Evolutionary conservation across 2,797 vertebrate genomes (phyloP).

Genomic region (Sebastes wilsoni): DNA sequence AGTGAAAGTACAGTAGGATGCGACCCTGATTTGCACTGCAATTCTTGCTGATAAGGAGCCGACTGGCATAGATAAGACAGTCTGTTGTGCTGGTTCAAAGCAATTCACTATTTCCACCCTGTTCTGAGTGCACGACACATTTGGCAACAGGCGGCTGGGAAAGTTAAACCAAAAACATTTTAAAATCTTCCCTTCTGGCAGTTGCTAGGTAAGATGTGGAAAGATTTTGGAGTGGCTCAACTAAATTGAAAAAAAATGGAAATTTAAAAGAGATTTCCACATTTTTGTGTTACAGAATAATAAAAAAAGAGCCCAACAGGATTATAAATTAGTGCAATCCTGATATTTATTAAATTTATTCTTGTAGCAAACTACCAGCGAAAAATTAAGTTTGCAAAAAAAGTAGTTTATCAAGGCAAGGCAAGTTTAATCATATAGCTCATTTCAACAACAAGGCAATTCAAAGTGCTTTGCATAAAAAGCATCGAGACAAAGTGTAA

Average conservation of each 20-base stretch:
- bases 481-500: neutral
- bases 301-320: neutral
- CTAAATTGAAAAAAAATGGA: neutral
- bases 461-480: neutral
- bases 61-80: neutral
- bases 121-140: neutral
- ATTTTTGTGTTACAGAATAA: neutral
- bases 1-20: neutral
- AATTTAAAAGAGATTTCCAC: too few relatives aligned
- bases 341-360: neutral
- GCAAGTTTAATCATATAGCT: neutral
- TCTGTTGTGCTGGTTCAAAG: neutral
- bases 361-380: neutral
- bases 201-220: too few relatives aligned
- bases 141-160: slow-evolving; percentile 5
- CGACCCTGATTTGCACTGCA: neutral
- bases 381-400: neutral
- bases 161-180: slow-evolving; percentile 24
- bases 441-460: too few relatives aligned
- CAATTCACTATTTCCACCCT: neutral
- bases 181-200: slow-evolving; percentile 2
- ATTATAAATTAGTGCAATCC: neutral
- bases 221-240: too few relatives aligned
- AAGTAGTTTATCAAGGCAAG: too few relatives aligned
- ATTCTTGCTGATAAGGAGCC: slow-evolving; percentile 25